These are phyloP conservation scores for Akabosia matsudoensis DNA, from an alignment of 1,140 invertebrate species.

Conservation along the genomic window DNA sequence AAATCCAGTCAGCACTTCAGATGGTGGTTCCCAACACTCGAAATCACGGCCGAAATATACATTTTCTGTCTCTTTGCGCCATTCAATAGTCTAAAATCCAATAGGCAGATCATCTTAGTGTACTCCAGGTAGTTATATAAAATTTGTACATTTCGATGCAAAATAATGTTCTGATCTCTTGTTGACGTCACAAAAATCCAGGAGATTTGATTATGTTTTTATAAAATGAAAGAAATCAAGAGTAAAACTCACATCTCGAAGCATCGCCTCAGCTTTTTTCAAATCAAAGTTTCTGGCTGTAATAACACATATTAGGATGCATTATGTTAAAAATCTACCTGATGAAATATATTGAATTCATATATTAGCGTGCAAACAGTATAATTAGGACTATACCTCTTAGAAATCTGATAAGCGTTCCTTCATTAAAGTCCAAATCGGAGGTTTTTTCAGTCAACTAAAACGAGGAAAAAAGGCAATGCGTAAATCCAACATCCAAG, in stretches of 20 bases:
- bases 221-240: neutral
- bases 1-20: conserved; percentile 22
- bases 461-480: neutral
- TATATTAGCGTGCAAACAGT: too few relatives aligned
- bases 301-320: neutral
- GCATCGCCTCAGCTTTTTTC: conserved; percentile 32
- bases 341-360: neutral
- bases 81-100: conserved; percentile 16
- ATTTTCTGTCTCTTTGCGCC: conserved; percentile 26
- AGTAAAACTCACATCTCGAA: conserved; percentile 23
- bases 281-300: conserved; percentile 30
- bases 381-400: too few relatives aligned
- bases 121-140: neutral
- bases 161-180: neutral
- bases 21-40: neutral
- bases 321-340: neutral
- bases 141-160: neutral
- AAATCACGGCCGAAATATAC: neutral
- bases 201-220: neutral
- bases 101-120: neutral
- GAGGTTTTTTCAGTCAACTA: conserved; percentile 14
- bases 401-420: conserved; percentile 15
- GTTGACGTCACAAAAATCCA: neutral
- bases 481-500: too few relatives aligned
- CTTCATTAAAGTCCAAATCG: conserved; percentile 25